Percentiles rank a stretch among this genome's conserved stretches.
Conservation (phyloP, 2,113 vertebrate genomes). For the Manacus vitellinus region DNA sequence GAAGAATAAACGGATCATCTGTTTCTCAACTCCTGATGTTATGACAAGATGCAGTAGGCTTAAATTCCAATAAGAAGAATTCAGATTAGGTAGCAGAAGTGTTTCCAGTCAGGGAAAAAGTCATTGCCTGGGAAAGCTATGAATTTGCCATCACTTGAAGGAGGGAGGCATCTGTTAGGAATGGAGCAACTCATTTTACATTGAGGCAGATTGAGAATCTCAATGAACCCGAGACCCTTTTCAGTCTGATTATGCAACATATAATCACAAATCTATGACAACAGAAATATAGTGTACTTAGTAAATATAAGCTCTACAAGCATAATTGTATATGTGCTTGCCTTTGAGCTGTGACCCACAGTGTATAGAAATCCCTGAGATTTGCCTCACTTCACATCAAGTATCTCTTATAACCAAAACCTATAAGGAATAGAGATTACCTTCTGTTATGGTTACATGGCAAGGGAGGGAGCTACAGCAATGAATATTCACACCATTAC, state of each 20-base stretch:
- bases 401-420: not conserved
- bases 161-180: not conserved
- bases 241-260: not conserved
- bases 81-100: not conserved
- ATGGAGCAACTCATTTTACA: not conserved
- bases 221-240: not conserved
- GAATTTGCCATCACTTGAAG: not conserved
- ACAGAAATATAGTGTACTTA: not conserved
- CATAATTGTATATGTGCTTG: not conserved
- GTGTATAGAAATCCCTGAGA: not conserved
- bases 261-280: not conserved
- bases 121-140: not conserved
- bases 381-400: not conserved
- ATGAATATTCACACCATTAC: not conserved
- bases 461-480: not conserved
- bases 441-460: not conserved
- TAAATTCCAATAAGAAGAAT: not conserved
- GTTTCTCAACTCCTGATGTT: not conserved
- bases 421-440: not conserved
- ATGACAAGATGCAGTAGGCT: not conserved
- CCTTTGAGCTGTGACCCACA: not conserved
- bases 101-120: not conserved
- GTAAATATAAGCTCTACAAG: not conserved
- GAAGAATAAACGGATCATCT: not conserved
- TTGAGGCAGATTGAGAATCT: not conserved